Percentiles rank a stretch among this genome's conserved stretches.
Conservation (phyloP, 1,140 invertebrate species). For the Tyrophagus putrescentiae region DNA sequence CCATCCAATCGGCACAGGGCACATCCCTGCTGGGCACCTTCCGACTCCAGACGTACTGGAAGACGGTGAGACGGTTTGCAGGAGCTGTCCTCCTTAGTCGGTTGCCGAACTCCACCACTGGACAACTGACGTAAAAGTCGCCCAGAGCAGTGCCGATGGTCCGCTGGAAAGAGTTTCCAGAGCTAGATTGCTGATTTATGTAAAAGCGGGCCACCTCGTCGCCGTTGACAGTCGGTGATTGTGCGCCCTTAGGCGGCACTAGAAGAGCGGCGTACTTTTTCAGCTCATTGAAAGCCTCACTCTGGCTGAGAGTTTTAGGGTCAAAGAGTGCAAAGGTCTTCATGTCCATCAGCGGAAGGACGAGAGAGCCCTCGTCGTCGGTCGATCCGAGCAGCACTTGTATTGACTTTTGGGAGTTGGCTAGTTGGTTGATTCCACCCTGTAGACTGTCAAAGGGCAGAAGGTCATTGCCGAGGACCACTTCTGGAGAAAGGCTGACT, state of each 20-base stretch:
- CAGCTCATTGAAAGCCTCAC: not conserved
- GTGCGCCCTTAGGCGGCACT: not conserved
- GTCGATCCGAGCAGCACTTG: not conserved
- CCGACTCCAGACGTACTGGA: not conserved
- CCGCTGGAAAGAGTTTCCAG: not conserved
- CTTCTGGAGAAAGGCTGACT: not conserved
- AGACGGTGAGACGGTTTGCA: not conserved
- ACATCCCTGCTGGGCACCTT: not conserved
- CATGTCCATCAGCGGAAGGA: not conserved
- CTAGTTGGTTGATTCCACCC: not conserved
- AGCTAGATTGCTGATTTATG: not conserved
- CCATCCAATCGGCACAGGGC: conserved; percentile 16
- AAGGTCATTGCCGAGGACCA: not conserved
- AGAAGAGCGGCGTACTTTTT: not conserved
- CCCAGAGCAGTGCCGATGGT: conserved; percentile 5
- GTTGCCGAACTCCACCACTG: not conserved
- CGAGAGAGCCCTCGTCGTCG: conserved; percentile 1
- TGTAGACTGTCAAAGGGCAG: conserved; percentile 1
- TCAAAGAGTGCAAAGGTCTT: not conserved
- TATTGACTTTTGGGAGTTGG: not conserved
- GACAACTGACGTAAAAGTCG: conserved; percentile 13
- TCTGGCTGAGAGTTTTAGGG: not conserved
- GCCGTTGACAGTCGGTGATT: not conserved
- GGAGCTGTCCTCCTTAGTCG: not conserved
- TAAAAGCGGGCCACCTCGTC: conserved; percentile 6